Evolutionary conservation across 2,888 invertebrate genomes (phyloP).

Genomic region (Stenodema calcarata): DNA sequence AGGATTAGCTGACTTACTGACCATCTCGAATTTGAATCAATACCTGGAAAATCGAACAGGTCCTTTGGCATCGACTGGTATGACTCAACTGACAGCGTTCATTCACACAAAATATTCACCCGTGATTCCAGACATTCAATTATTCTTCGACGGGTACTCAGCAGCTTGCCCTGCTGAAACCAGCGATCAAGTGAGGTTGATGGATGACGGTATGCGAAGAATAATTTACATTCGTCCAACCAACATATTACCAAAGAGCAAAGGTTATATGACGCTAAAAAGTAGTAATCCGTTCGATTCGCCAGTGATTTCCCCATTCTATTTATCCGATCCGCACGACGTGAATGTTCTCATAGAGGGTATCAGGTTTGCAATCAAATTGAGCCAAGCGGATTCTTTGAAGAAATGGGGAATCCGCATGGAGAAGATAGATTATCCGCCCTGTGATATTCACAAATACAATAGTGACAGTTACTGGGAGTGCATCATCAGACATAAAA

Average conservation of each 20-base stretch:
- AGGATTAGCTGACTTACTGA: slow-evolving; percentile 50
- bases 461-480: slow-evolving; percentile 58
- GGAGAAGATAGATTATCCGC: slow-evolving; percentile 53
- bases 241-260: slow-evolving; percentile 61
- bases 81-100: slow-evolving; percentile 63
- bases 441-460: slow-evolving; percentile 54
- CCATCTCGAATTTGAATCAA: slow-evolving; percentile 60
- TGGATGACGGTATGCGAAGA: slow-evolving; percentile 41
- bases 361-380: slow-evolving; percentile 57
- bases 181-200: slow-evolving; percentile 28
- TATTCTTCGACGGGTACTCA: slow-evolving; percentile 63
- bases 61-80: slow-evolving; percentile 62
- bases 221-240: slow-evolving; percentile 56
- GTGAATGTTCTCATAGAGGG: slow-evolving; percentile 59
- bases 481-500: slow-evolving; percentile 56
- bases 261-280: slow-evolving; percentile 61
- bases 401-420: slow-evolving; percentile 56
- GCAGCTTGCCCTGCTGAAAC: slow-evolving; percentile 59
- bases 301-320: slow-evolving; percentile 66
- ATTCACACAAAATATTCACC: slow-evolving; percentile 61
- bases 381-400: slow-evolving; percentile 56
- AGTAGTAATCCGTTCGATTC: slow-evolving; percentile 63
- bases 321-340: slow-evolving; percentile 63
- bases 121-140: slow-evolving; percentile 62
- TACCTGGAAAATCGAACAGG: slow-evolving; percentile 61